Conservation (phyloP, 1,140 invertebrate genomes). For the Pectinophora gossypiella region DNA sequence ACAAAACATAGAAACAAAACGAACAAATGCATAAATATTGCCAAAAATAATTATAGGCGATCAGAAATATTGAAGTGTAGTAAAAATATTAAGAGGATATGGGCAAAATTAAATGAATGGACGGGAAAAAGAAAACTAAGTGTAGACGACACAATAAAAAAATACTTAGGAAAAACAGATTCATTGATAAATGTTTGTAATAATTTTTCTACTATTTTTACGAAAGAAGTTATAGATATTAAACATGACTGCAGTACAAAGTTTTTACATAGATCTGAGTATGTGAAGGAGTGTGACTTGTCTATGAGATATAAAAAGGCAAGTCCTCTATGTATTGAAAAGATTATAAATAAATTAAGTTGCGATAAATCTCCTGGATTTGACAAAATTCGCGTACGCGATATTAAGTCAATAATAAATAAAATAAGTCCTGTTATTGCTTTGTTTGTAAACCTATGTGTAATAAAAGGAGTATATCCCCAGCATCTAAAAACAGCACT, state of each 20-base stretch:
- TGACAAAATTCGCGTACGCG: too few species aligned
- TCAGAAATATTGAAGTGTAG: conserved; percentile 4
- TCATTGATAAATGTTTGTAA: background rate
- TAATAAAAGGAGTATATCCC: too few species aligned
- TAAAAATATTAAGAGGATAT: background rate
- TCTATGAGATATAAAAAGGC: conserved; percentile 1
- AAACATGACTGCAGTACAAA: conserved; percentile 1
- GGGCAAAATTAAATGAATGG: conserved; percentile 5
- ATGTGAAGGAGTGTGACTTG: background rate
- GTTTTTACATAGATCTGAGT: background rate
- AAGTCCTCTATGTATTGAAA: background rate
- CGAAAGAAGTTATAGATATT: background rate
- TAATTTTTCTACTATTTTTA: conserved; percentile 5
- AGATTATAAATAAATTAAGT: conserved; percentile 4
- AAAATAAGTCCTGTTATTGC: too few species aligned
- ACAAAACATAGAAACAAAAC: conserved; percentile 13
- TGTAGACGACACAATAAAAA: background rate
- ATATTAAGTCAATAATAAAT: too few species aligned
- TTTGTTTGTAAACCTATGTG: too few species aligned
- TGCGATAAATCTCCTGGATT: too few species aligned
- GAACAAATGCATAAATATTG: conserved; percentile 13
- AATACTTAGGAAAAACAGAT: conserved; percentile 4
- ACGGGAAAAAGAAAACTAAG: background rate
- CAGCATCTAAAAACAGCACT: too few species aligned
- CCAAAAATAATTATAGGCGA: conserved; percentile 11